Base-by-base conservation (phyloP, 2,113 vertebrate species). In the Antidorcas marsupialis region DNA sequence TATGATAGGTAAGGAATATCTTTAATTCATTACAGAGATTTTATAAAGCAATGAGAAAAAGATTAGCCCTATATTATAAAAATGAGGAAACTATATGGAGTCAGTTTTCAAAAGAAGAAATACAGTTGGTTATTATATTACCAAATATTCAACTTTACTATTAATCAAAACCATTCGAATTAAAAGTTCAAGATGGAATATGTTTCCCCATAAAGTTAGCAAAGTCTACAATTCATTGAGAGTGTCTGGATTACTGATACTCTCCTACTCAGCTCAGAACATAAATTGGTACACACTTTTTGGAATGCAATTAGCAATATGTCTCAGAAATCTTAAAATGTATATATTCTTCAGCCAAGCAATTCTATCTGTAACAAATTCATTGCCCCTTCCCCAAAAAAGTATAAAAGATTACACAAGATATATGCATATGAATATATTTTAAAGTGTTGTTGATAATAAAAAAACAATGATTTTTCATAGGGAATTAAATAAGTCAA, bases 71-170 rank as follows among this genome's bases (percentile, higher is more conserved):
- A 87, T 7, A 57, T 95, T 86, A 96, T 81, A 86, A 96, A 96
- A 81, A 74, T 62, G 36, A 43, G 45, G 25, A 89, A 92, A 64
- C 59, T 90, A 55, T 84, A 17, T 33, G 4, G 15, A 97, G n/a
- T 50, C 64, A 53, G 21, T 98, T 96, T 89, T 45, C 30, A 89
- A 92, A 93, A 79, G 55, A 96, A 97, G 91, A 95, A 96, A 96
- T 82, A 91, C 2, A 93, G 28, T 79, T 43, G 87, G 64, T 60
- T 91, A 36, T 55, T 62, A 92, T 36, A 93, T 64, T n/a, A 94
- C 95, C 74, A 97, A 91, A 93, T 50, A 85, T 89, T 86, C 45
- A 95, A 89, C 27, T 95, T 84, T 13, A 93, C 59, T 83, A 85
- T 82, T 85, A 91, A 95, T 76, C 57, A 97, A 95, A 96, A 89